Evolutionary conservation across 1,140 invertebrate genomes (phyloP).

Genomic region (Musca domestica): DNA sequence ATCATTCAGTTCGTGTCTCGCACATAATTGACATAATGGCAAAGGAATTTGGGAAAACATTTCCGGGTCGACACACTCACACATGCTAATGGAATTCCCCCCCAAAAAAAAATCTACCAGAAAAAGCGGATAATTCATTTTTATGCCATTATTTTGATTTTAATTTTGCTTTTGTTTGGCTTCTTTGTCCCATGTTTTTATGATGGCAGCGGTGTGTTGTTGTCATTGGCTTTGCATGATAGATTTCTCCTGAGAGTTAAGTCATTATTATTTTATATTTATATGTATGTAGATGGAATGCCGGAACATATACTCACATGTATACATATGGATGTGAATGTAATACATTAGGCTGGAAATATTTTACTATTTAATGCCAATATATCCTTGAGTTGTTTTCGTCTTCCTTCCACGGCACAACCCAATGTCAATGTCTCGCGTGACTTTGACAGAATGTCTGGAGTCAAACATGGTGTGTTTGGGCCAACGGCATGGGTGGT

Average conservation of each 20-base stretch:
- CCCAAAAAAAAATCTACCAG: no score
- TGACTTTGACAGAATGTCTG: not conserved
- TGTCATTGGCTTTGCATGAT: not conserved
- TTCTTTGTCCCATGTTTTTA: not conserved
- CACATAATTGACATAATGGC: no score
- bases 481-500: not conserved
- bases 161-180: not conserved
- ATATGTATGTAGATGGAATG: not conserved
- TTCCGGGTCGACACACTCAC: no score
- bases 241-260: no score
- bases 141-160: slow-evolving; percentile 15
- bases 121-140: slow-evolving; percentile 1
- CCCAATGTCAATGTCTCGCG: not conserved
- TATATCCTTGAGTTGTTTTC: no score
- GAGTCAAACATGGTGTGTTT: not conserved
- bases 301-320: not conserved
- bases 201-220: not conserved
- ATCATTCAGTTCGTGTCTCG: no score
- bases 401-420: not conserved
- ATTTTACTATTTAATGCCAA: slow-evolving; percentile 1
- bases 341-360: slow-evolving; percentile 6
- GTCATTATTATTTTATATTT: no score
- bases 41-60: no score
- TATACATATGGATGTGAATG: not conserved
- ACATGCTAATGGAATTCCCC: no score